Conservation (phyloP, 1,140 invertebrate species). For the Magallana angulata region DNA sequence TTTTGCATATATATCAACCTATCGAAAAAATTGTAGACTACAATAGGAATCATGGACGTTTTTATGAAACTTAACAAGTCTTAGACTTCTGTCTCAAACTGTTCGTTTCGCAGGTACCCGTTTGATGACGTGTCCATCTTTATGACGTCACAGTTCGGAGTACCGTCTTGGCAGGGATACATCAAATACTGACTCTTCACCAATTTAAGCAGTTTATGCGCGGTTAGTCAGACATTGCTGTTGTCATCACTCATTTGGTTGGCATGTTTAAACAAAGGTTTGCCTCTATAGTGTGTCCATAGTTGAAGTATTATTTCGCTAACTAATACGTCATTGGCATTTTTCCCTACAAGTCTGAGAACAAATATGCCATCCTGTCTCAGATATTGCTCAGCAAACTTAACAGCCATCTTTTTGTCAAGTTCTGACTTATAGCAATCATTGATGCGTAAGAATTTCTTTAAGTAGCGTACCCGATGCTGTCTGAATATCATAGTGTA, state of each 20-base stretch:
- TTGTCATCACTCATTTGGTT: conserved; percentile 77
- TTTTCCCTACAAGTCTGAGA: conserved; percentile 80
- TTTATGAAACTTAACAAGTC: neutral
- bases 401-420: conserved; percentile 77
- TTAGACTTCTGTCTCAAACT: conserved; percentile 32
- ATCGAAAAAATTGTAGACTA: neutral
- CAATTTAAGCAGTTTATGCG: conserved; percentile 67
- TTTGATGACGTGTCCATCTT: conserved; percentile 7
- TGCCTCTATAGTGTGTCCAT: conserved; percentile 79
- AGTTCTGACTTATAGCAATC: conserved; percentile 76
- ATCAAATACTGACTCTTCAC: conserved; percentile 59
- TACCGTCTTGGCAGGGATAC: conserved; percentile 40
- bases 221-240: conserved; percentile 77
- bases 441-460: conserved; percentile 79
- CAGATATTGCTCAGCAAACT: conserved; percentile 81
- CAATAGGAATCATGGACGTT: conserved; percentile 23
- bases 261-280: conserved; percentile 75
- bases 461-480: conserved; percentile 78
- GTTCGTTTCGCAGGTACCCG: conserved; percentile 25
- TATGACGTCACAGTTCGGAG: conserved; percentile 25
- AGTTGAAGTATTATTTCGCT: conserved; percentile 81
- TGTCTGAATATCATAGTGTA: conserved; percentile 79
- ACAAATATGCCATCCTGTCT: conserved; percentile 81
- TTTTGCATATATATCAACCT: conserved; percentile 23
- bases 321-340: conserved; percentile 81